Percentiles rank a stretch among this genome's conserved stretches.
Conservation (phyloP, 2,113 vertebrate genomes). For the Vidua chalybeata region DNA sequence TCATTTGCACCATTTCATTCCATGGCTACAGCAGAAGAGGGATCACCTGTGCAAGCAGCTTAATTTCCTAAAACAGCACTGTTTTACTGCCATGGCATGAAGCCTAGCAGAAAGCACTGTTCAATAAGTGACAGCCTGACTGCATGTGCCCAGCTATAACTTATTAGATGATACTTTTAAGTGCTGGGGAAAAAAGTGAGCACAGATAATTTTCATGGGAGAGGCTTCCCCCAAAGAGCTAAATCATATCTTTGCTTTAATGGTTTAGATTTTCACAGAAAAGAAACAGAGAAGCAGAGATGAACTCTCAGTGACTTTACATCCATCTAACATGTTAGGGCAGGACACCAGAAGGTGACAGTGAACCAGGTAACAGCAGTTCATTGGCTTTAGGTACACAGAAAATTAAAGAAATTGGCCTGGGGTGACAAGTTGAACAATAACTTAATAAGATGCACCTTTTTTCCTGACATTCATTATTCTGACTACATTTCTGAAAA, state of each 20-base stretch:
- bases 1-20: not conserved
- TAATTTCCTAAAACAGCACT: not conserved
- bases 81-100: not conserved
- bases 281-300: not conserved
- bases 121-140: not conserved
- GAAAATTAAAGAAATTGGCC: not conserved
- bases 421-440: not conserved
- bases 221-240: accelerated
- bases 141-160: not conserved
- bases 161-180: not conserved
- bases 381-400: not conserved
- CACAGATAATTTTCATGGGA: not conserved
- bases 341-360: not conserved
- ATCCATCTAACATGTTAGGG: not conserved
- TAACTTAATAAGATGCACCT: not conserved
- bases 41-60: not conserved
- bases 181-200: not conserved
- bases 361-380: not conserved
- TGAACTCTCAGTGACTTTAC: not conserved
- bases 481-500: not conserved
- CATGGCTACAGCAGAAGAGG: accelerated
- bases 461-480: not conserved
- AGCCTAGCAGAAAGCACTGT: not conserved
- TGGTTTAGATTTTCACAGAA: not conserved
- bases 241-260: not conserved